These are phyloP conservation scores for Hozukius guyotensis DNA, from an alignment of 2,797 vertebrate genomes.

Conservation along the genomic window DNA sequence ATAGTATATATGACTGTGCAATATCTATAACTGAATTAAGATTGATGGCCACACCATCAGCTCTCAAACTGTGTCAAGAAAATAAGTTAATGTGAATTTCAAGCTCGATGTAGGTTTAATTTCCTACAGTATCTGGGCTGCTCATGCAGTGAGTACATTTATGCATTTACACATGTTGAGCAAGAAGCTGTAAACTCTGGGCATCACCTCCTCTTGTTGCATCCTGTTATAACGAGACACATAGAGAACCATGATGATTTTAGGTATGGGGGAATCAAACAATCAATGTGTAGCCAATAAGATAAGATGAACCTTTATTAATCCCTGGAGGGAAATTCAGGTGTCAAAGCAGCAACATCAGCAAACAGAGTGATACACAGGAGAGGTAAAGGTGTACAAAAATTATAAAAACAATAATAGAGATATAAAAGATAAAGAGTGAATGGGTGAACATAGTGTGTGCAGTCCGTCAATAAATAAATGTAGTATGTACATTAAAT, in stretches of 20 bases:
- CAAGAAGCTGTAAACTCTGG: neutral
- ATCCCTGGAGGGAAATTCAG: too few relatives aligned
- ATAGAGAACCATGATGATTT: neutral
- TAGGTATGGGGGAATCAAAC: neutral
- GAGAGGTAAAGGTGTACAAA: too few relatives aligned
- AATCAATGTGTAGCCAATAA: neutral
- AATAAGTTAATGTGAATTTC: neutral
- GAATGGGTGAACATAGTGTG: too few relatives aligned
- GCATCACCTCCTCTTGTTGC: neutral
- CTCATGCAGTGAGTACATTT: neutral
- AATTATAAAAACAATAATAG: too few relatives aligned
- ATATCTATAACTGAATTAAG: neutral
- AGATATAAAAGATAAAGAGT: too few relatives aligned
- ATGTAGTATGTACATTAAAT: too few relatives aligned
- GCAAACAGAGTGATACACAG: too few relatives aligned
- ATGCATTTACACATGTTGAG: neutral
- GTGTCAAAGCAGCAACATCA: too few relatives aligned
- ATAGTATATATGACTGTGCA: neutral
- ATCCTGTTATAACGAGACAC: neutral
- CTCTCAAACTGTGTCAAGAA: neutral
- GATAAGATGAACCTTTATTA: too few relatives aligned
- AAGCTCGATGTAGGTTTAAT: neutral
- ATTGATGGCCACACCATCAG: neutral
- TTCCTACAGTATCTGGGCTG: neutral
- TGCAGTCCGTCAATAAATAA: too few relatives aligned